Evolutionary conservation across 2,797 vertebrate species (phyloP).

Genomic region (Clarias fuscus): DNA sequence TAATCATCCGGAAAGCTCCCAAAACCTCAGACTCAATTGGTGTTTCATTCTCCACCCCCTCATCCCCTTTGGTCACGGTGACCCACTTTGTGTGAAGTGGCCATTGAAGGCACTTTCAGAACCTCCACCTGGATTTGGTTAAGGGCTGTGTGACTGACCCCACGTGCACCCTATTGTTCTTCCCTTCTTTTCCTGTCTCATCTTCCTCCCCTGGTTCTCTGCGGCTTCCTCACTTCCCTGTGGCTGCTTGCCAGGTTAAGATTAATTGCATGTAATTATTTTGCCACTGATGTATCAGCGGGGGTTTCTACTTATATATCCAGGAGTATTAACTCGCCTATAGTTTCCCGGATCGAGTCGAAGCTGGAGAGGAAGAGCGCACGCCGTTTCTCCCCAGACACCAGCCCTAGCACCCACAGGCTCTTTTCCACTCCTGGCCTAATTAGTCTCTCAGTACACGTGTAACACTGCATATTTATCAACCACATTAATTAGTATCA

Average conservation of each 20-base stretch:
- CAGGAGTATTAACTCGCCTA: slow-evolving; percentile 60
- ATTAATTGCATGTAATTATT: slow-evolving; percentile 62
- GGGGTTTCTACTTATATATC: slow-evolving; percentile 64
- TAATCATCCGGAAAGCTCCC: not conserved
- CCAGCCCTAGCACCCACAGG: slow-evolving; percentile 63
- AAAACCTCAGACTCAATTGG: not conserved
- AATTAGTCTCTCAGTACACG: slow-evolving; percentile 79
- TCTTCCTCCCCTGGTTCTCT: slow-evolving; percentile 34
- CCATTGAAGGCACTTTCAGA: slow-evolving; percentile 53
- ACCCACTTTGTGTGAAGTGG: slow-evolving; percentile 66
- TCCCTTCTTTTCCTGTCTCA: slow-evolving; percentile 36
- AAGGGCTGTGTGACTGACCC: slow-evolving; percentile 60
- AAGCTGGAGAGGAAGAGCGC: slow-evolving; percentile 50
- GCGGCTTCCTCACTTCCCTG: slow-evolving; percentile 62
- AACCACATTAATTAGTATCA: slow-evolving; percentile 75
- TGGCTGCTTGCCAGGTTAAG: slow-evolving; percentile 62
- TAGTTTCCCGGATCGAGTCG: slow-evolving; percentile 50
- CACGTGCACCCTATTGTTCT: slow-evolving; percentile 53
- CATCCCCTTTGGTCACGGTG: slow-evolving; percentile 51
- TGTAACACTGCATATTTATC: slow-evolving; percentile 75
- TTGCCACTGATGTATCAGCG: slow-evolving; percentile 54
- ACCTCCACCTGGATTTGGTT: slow-evolving; percentile 71
- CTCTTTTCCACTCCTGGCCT: slow-evolving; percentile 69
- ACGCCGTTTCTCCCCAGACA: slow-evolving; percentile 64
- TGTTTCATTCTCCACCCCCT: slow-evolving; percentile 7